Percentiles rank a stretch among this genome's conserved stretches.
Evolutionary conservation across 35 echinoderm and acorn worm genomes (phyloP).

Genomic region (Chiridota heheva): DNA sequence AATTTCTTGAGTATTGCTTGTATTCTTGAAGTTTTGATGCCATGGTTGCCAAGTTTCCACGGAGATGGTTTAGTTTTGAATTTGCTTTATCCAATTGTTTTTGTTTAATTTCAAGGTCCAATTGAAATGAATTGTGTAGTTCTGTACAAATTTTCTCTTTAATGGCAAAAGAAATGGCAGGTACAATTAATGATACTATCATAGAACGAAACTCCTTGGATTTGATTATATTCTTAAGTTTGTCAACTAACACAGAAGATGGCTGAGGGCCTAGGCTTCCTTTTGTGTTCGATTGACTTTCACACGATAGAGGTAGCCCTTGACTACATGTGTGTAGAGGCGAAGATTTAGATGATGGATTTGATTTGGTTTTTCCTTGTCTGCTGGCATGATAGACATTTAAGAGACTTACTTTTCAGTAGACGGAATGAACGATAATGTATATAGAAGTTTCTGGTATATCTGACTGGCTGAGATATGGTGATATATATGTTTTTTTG

Average conservation of each 20-base stretch:
- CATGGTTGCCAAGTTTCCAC: neutral
- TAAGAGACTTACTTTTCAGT: no score
- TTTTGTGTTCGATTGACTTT: no score
- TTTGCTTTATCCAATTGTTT: slow-evolving; percentile 14
- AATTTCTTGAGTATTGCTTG: slow-evolving; percentile 8
- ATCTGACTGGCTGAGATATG: no score
- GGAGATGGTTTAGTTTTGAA: neutral
- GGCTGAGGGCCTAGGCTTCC: no score
- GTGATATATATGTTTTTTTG: no score
- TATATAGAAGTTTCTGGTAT: no score
- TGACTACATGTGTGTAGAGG: no score
- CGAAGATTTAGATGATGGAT: no score
- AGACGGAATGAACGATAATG: no score
- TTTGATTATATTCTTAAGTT: neutral
- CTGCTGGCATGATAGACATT: no score
- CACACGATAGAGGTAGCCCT: no score
- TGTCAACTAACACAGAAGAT: neutral
- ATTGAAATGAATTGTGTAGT: neutral
- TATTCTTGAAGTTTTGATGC: slow-evolving; percentile 1
- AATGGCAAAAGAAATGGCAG: neutral
- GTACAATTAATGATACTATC: neutral
- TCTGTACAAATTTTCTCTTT: slow-evolving; percentile 29
- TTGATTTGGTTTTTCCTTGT: no score
- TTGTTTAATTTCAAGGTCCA: neutral
- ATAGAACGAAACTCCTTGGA: slow-evolving; percentile 2